phyloP scores from a whole-genome alignment of 1,140 invertebrate genomes.

The Mya arenaria region DNA sequence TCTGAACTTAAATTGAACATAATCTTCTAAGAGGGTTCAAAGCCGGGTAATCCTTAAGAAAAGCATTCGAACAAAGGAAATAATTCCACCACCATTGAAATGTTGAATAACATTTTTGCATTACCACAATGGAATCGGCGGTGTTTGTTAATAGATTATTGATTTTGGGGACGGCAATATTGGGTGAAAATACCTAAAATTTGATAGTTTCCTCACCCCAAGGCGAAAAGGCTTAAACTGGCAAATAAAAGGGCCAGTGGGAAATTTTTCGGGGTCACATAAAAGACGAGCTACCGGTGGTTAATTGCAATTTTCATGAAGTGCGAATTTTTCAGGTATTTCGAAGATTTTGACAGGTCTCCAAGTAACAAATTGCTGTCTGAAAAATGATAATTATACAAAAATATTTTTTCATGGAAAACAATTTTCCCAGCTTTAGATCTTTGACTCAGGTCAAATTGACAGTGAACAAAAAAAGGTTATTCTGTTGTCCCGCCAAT shows the following conservation, averaged over 20 bases:
- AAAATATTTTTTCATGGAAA: too few species aligned
- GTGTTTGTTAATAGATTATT: slow-evolving; percentile 46
- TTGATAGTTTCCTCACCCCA: slow-evolving; percentile 7
- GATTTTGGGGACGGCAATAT: slow-evolving; percentile 46
- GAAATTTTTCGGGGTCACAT: background rate
- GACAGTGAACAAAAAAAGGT: too few species aligned
- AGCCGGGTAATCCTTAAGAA: slow-evolving; percentile 41
- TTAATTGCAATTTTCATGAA: background rate
- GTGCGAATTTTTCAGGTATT: background rate
- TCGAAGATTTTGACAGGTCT: too few species aligned
- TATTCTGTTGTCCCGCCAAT: too few species aligned
- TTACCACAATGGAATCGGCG: slow-evolving; percentile 21
- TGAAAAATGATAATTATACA: too few species aligned
- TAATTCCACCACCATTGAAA: slow-evolving; percentile 50
- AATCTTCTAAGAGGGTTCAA: slow-evolving; percentile 46
- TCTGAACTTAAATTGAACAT: slow-evolving; percentile 40
- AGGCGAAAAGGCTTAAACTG: background rate
- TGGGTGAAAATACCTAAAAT: slow-evolving; percentile 47
- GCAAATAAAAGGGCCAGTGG: background rate
- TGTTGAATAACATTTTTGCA: slow-evolving; percentile 49
- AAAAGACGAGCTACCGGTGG: background rate
- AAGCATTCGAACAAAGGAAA: slow-evolving; percentile 42
- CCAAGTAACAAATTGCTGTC: too few species aligned
- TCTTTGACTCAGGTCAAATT: too few species aligned
- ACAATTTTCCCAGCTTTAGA: too few species aligned